Evolutionary conservation across 2,113 vertebrate species (phyloP).

Genomic region (Gasterosteus aculeatus): DNA sequence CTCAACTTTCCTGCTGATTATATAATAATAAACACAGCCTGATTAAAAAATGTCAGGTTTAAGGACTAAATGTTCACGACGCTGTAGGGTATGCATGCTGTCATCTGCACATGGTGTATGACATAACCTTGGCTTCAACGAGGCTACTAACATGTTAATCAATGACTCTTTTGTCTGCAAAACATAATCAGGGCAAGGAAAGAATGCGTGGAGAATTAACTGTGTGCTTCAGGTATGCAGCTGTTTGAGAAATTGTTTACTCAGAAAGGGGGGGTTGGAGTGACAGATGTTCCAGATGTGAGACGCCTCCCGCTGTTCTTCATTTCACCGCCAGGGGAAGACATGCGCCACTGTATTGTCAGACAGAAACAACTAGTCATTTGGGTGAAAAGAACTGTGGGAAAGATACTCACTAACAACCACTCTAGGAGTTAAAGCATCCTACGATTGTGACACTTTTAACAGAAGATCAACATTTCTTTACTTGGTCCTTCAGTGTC

Average conservation of each 20-base stretch:
- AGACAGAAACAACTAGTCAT: background rate
- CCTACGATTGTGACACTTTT: background rate
- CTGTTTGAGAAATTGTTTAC: conserved; percentile 5
- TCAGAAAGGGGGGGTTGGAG: background rate
- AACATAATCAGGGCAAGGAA: conserved; percentile 27
- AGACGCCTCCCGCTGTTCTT: conserved; percentile 14
- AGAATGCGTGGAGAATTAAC: background rate
- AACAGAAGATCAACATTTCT: background rate
- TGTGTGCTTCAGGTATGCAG: conserved; percentile 20
- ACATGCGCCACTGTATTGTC: conserved; percentile 32
- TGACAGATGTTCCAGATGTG: conserved; percentile 52
- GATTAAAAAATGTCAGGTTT: conserved; percentile 8
- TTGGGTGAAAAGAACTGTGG: background rate
- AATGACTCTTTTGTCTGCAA: conserved; percentile 42
- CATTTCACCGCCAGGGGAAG: conserved; percentile 71
- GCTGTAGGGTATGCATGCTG: conserved; percentile 23
- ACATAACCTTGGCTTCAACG: conserved; percentile 16
- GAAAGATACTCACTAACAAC: background rate
- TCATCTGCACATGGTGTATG: conserved; percentile 38
- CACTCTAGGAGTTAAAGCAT: background rate
- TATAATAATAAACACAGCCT: conserved; percentile 46
- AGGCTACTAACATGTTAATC: conserved; percentile 43
- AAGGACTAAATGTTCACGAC: conserved; percentile 25
- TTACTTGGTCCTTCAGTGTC: conserved; percentile 82
- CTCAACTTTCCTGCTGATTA: conserved; percentile 15